Percentiles rank a stretch among this genome's conserved stretches.
These are phyloP conservation scores for Drosophila kambysellisi DNA, from an alignment of 2,888 invertebrate genomes.

Conservation along the genomic window DNA sequence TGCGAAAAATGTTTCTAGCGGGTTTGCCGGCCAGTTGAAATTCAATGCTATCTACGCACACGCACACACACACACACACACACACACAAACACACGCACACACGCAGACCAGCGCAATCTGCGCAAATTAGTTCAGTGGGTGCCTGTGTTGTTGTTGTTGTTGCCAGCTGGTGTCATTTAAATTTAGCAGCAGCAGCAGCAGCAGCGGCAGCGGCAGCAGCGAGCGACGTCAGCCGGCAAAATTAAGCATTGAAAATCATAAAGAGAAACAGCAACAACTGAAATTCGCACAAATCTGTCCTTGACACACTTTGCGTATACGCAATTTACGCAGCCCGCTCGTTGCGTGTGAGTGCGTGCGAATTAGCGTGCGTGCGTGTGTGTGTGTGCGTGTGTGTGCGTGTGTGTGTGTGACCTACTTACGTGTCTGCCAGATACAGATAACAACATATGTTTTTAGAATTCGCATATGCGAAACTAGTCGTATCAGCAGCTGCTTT, in stretches of 20 bases:
- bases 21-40: slow-evolving; percentile 61
- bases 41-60: slow-evolving; percentile 71
- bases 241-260: slow-evolving; percentile 63
- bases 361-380: slow-evolving; percentile 31
- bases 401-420: slow-evolving; percentile 63
- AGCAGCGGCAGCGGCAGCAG: slow-evolving; percentile 2
- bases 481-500: slow-evolving; percentile 50
- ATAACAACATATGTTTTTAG: slow-evolving; percentile 69
- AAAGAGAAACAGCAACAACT: slow-evolving; percentile 35
- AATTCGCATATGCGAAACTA: slow-evolving; percentile 34
- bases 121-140: slow-evolving; percentile 81
- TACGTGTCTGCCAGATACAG: slow-evolving; percentile 71
- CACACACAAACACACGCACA: slow-evolving; percentile 18
- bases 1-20: slow-evolving; percentile 68
- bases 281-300: slow-evolving; percentile 84
- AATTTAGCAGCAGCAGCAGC: slow-evolving; percentile 54
- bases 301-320: slow-evolving; percentile 83
- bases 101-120: slow-evolving; percentile 38
- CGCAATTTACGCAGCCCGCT: slow-evolving; percentile 74
- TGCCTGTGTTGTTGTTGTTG: slow-evolving; percentile 52
- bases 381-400: slow-evolving; percentile 16
- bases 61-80: slow-evolving; percentile 38
- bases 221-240: slow-evolving; percentile 47
- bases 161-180: slow-evolving; percentile 63
- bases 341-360: slow-evolving; percentile 59